These are phyloP conservation scores for Thyatira batis DNA, from an alignment of 2,888 invertebrate genomes.

Conservation along the genomic window DNA sequence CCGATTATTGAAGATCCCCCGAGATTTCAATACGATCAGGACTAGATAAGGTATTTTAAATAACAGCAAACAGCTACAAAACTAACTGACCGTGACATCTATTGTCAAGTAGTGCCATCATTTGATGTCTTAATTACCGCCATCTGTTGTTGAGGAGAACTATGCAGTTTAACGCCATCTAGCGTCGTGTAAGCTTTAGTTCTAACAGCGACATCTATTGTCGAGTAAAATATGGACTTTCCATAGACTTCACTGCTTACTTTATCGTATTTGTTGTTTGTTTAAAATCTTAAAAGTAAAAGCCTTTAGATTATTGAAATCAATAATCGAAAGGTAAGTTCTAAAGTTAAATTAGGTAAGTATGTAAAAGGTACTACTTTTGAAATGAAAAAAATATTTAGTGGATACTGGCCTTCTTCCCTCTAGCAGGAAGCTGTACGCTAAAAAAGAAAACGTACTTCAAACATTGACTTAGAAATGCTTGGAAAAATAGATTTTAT, in stretches of 20 bases:
- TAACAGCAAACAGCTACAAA: neutral
- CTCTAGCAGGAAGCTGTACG: neutral
- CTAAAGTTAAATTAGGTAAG: too few relatives aligned
- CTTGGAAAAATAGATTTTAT: constrained; percentile 28
- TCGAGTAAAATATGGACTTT: constrained; percentile 19
- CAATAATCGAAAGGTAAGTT: too few relatives aligned
- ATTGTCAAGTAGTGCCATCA: constrained; percentile 20
- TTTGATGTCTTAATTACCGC: constrained; percentile 12
- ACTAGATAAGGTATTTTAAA: too few relatives aligned
- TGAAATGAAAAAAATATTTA: too few relatives aligned
- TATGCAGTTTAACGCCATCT: constrained; percentile 7
- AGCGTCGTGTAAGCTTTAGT: constrained; percentile 4
- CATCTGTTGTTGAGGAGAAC: constrained; percentile 41
- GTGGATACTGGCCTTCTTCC: neutral
- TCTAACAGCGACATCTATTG: constrained; percentile 30
- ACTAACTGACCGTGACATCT: constrained; percentile 22
- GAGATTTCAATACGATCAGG: too few relatives aligned
- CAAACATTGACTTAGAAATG: constrained; percentile 24
- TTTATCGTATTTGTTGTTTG: too few relatives aligned
- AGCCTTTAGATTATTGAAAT: too few relatives aligned
- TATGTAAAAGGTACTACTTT: too few relatives aligned
- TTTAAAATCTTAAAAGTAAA: too few relatives aligned
- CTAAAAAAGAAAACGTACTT: constrained; percentile 35
- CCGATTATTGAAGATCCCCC: too few relatives aligned
- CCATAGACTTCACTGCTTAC: too few relatives aligned